Evolutionary conservation across 2,888 invertebrate genomes (phyloP).

Genomic region (Andrena chrysosceles): DNA sequence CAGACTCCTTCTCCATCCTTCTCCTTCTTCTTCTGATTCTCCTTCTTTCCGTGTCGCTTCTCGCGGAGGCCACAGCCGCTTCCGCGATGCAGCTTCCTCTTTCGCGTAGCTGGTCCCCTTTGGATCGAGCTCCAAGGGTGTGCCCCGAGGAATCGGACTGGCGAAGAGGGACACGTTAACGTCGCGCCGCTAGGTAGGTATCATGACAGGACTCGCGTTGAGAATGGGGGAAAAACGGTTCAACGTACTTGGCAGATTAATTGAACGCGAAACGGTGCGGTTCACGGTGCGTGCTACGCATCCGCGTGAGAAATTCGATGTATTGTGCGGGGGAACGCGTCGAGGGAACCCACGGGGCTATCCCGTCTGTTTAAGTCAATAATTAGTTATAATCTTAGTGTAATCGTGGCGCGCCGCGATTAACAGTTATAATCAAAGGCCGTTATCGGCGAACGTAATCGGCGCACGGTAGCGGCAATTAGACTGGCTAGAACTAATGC

Average conservation of each 20-base stretch:
- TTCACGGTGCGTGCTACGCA: conserved; percentile 67
- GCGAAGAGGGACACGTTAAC: no score
- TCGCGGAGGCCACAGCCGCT: conserved; percentile 1
- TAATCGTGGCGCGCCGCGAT: conserved; percentile 59
- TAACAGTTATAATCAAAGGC: conserved; percentile 63
- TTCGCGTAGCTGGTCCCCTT: not conserved
- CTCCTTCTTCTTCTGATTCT: conserved; percentile 40
- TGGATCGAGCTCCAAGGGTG: not conserved
- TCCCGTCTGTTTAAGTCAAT: conserved; percentile 58
- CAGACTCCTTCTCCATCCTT: conserved; percentile 17
- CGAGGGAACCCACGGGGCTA: conserved; percentile 45
- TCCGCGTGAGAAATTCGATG: conserved; percentile 63
- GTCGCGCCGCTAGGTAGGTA: not conserved
- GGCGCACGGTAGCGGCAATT: conserved; percentile 53
- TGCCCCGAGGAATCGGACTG: not conserved
- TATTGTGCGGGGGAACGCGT: conserved; percentile 43
- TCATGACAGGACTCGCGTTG: not conserved
- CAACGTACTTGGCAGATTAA: conserved; percentile 63
- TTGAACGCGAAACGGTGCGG: conserved; percentile 60
- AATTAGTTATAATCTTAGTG: conserved; percentile 66
- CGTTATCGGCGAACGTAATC: conserved; percentile 57
- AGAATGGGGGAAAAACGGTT: conserved; percentile 43
- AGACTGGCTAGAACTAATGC: conserved; percentile 46
- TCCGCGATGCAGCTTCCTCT: not conserved
- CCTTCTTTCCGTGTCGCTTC: conserved; percentile 1